phyloP scores from a whole-genome alignment of 2,888 invertebrate species.

The Nysson spinosus region DNA sequence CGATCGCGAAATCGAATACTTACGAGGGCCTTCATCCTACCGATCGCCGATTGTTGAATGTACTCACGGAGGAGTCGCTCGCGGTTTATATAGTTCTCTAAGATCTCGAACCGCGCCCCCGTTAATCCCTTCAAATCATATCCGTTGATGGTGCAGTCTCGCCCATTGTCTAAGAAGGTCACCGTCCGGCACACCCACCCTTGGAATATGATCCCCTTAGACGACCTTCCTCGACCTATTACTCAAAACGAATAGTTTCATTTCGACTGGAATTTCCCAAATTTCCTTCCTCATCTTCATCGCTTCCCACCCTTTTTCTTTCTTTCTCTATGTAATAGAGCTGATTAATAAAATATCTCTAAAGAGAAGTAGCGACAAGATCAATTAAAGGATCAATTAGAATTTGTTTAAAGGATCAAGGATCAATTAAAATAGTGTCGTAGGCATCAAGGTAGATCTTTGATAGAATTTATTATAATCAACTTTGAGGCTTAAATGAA shows the following conservation, averaged over 20 bases:
- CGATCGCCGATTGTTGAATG: constrained; percentile 72
- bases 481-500: no score
- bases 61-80: constrained; percentile 60
- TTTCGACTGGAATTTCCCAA: neutral
- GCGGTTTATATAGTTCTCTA: constrained; percentile 71
- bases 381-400: no score
- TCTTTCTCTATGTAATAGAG: no score
- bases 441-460: no score
- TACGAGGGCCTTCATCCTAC: constrained; percentile 75
- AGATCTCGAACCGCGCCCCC: constrained; percentile 73
- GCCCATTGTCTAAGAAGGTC: constrained; percentile 74
- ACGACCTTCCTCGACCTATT: constrained; percentile 45
- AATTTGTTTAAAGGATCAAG: no score
- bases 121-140: constrained; percentile 75
- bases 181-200: constrained; percentile 71
- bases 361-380: no score
- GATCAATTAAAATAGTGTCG: no score
- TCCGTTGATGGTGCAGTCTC: constrained; percentile 70
- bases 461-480: no score
- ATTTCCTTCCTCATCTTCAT: neutral
- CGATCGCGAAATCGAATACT: constrained; percentile 61
- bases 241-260: constrained; percentile 33
- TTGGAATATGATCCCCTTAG: constrained; percentile 43
- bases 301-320: neutral
- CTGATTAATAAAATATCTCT: no score